phyloP scores from a whole-genome alignment of 1,140 invertebrate genomes.

The Laodelphax striatellus region DNA sequence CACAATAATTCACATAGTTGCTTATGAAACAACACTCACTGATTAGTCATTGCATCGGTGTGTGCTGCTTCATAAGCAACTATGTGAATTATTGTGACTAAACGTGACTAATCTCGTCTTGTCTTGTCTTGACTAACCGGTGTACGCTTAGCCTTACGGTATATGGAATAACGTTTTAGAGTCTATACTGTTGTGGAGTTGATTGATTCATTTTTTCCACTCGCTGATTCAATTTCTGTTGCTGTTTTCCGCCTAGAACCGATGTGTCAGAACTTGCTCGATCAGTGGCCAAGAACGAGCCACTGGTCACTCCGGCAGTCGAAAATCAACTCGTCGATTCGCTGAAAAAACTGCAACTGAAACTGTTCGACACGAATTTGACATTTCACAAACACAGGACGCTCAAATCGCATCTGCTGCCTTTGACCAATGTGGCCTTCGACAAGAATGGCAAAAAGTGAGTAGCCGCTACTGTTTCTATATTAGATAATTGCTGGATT shows the following conservation, averaged over 20 bases:
- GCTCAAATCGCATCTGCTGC: conserved; percentile 61
- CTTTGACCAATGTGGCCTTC: conserved; percentile 66
- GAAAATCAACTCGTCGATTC: conserved; percentile 41
- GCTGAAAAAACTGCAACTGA: conserved; percentile 37
- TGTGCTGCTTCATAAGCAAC: too few species aligned
- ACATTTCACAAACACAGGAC: conserved; percentile 48
- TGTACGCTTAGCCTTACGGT: too few species aligned
- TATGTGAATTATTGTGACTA: too few species aligned
- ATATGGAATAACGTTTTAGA: too few species aligned
- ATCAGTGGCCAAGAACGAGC: conserved; percentile 36
- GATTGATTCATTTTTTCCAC: neutral
- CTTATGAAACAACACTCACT: too few species aligned
- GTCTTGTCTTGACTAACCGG: too few species aligned
- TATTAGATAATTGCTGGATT: too few species aligned
- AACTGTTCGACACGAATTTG: conserved; percentile 33
- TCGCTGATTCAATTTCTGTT: too few species aligned
- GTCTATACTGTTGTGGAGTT: too few species aligned
- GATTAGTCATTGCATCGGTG: too few species aligned
- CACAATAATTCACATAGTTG: too few species aligned
- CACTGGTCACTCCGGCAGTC: conserved; percentile 39
- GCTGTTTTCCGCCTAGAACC: conserved; percentile 32
- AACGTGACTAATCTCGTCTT: too few species aligned
- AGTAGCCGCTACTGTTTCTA: conserved; percentile 13
- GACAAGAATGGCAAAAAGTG: conserved; percentile 53
- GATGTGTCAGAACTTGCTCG: conserved; percentile 39